phyloP scores from a whole-genome alignment of 1,140 invertebrate species.

The Platyura marginata region DNA sequence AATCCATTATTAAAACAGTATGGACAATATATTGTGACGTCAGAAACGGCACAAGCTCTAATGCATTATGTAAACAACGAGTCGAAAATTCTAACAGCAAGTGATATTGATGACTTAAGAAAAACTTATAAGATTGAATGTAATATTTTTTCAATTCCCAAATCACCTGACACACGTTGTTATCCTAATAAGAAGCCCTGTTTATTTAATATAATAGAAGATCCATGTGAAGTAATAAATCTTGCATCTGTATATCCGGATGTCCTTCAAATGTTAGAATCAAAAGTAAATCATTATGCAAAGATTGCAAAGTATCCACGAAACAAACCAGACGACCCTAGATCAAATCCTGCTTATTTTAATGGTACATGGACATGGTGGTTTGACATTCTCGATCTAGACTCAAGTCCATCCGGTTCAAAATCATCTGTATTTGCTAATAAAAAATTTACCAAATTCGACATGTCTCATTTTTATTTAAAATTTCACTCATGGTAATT shows the following conservation, averaged over 20 bases:
- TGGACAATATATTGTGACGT: slow-evolving; percentile 27
- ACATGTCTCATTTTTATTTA: too few relatives aligned
- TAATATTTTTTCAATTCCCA: not conserved
- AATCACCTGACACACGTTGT: slow-evolving; percentile 29
- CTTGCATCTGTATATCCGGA: slow-evolving; percentile 29
- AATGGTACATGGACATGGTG: slow-evolving; percentile 35
- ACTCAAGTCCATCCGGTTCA: too few relatives aligned
- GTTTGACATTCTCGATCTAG: too few relatives aligned
- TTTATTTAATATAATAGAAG: slow-evolving; percentile 48
- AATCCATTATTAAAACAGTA: slow-evolving; percentile 14
- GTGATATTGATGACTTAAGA: slow-evolving; percentile 10
- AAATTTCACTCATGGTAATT: too few relatives aligned
- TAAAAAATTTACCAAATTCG: too few relatives aligned
- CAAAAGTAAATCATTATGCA: slow-evolving; percentile 25
- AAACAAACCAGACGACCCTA: slow-evolving; percentile 32
- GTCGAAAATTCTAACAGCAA: not conserved
- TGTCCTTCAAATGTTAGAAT: slow-evolving; percentile 27
- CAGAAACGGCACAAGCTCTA: slow-evolving; percentile 21
- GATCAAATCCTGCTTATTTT: slow-evolving; percentile 32
- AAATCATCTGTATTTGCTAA: too few relatives aligned
- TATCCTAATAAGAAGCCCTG: slow-evolving; percentile 46
- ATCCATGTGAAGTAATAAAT: slow-evolving; percentile 63
- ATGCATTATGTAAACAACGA: slow-evolving; percentile 2
- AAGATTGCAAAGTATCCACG: slow-evolving; percentile 26
- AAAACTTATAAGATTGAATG: not conserved